A percentile compares a stretch with the other conserved stretches of the same genome.
Conservation (phyloP, 2,888 invertebrate species). For the Cyaniris semiargus region DNA sequence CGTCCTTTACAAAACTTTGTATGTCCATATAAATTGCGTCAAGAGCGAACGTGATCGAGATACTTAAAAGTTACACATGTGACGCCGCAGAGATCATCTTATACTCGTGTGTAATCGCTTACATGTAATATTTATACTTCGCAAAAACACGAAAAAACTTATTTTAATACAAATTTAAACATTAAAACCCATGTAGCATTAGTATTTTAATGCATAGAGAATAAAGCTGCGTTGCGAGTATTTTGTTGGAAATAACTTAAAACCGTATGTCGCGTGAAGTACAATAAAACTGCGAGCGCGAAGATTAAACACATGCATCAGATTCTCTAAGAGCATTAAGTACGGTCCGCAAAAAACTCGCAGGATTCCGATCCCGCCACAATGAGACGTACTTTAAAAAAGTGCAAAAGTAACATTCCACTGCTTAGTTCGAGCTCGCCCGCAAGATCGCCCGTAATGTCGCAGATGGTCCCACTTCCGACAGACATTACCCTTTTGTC, state of each 20-base stretch:
- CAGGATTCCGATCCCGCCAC: slow-evolving; percentile 6
- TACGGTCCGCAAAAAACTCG: slow-evolving; percentile 14
- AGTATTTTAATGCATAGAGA: background rate
- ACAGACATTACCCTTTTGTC: slow-evolving; percentile 70
- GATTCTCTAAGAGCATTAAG: slow-evolving; percentile 31
- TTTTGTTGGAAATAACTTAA: background rate
- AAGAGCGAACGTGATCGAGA: slow-evolving; percentile 11
- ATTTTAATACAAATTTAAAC: background rate
- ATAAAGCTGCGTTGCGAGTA: background rate
- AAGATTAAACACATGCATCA: slow-evolving; percentile 30
- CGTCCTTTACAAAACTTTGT: slow-evolving; percentile 17
- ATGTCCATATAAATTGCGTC: slow-evolving; percentile 21
- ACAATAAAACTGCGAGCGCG: slow-evolving; percentile 21
- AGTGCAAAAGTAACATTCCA: slow-evolving; percentile 39
- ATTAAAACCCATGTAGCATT: too few species aligned
- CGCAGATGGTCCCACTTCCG: slow-evolving; percentile 69
- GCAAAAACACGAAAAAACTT: background rate
- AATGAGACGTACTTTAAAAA: slow-evolving; percentile 33
- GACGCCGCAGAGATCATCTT: background rate
- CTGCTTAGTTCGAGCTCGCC: slow-evolving; percentile 51
- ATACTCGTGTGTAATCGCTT: background rate
- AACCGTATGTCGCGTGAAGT: background rate
- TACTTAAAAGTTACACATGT: slow-evolving; percentile 4
- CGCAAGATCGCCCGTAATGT: slow-evolving; percentile 66
- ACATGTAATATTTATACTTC: background rate